phyloP scores from a whole-genome alignment of 2,888 invertebrate genomes.

The Carcina quercana region DNA sequence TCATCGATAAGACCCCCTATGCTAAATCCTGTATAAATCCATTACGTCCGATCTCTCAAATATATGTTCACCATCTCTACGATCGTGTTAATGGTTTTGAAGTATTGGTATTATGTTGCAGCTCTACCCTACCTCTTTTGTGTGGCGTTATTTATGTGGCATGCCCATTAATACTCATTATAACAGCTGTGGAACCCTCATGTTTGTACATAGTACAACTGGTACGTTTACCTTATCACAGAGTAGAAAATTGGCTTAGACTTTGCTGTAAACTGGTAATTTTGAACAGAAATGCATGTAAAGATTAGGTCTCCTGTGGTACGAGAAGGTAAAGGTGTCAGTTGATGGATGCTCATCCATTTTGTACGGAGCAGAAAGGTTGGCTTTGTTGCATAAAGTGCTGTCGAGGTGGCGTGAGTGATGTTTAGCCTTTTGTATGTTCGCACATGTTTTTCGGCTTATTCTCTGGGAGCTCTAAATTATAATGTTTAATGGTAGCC shows the following conservation, averaged over 20 bases:
- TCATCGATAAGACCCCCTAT: no score
- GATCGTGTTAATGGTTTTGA: slow-evolving; percentile 48
- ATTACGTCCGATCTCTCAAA: not conserved
- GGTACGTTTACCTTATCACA: slow-evolving; percentile 21
- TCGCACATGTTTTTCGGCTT: slow-evolving; percentile 29
- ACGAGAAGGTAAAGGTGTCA: slow-evolving; percentile 19
- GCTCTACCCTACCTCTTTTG: slow-evolving; percentile 30
- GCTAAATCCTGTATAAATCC: not conserved
- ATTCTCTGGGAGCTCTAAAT: slow-evolving; percentile 31
- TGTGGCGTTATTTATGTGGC: slow-evolving; percentile 43
- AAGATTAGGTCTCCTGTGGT: slow-evolving; percentile 17
- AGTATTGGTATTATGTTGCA: slow-evolving; percentile 44
- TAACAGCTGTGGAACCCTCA: slow-evolving; percentile 32
- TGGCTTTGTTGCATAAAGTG: slow-evolving; percentile 38
- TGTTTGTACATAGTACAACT: slow-evolving; percentile 17
- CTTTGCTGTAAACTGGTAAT: not conserved
- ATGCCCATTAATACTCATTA: slow-evolving; percentile 47
- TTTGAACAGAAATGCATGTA: not conserved
- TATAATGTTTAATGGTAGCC: no score
- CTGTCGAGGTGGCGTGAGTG: slow-evolving; percentile 36
- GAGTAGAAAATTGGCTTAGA: slow-evolving; percentile 3
- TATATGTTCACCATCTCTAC: slow-evolving; percentile 11
- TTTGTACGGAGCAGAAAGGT: slow-evolving; percentile 30
- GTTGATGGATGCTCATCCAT: slow-evolving; percentile 27
- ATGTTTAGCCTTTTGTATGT: slow-evolving; percentile 32